Base-by-base conservation (phyloP, 2,888 invertebrate genomes). In the Crossocerus cetratus region DNA sequence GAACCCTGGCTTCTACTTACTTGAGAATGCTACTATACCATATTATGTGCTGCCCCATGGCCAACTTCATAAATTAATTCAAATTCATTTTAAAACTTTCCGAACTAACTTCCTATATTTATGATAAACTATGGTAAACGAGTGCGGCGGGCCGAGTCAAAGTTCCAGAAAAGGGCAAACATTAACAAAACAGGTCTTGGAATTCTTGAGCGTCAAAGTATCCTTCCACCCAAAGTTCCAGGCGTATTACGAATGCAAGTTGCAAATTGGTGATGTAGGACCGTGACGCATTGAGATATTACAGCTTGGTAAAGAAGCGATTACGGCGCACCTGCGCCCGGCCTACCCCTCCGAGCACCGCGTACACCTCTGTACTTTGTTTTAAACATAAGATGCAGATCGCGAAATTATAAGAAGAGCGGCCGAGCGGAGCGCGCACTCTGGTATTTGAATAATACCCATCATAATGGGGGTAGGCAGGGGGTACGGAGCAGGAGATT, bases 291-390 rank as follows among this genome's bases (percentile, higher is more conserved):
- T 49, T 16, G 49, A 16, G 49, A 49, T 32, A 32, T 32, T 32
- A 32, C 32, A 3, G 49, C 49, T 49, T 16, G n/a, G 49, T 49
- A 49, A 49, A 49, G 49, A 49, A 49, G 49, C 49, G n/a, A 49
- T 49, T 49, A 16, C n/a, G 13, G 49, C 11, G 49, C 49, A 49
- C 8, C 49, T 49, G 49, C 49, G 49, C 8, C 32, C 32, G 11
- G 32, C 32, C 32, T 32, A 32, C 32, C 8, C 32, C 32, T 49
- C 5, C 2, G 3, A 49, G 49, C 8, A 49, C 0, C 14, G 49
- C 49, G 16, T 16, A 49, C 32, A 32, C 32, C 49, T 49, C 49
- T 49, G 16, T 49, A 49, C 49, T 49, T 49, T 49, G 49, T 49
- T 16, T 49, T 16, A 49, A 49, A 49, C 16, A 49, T 49, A 49